Evolutionary conservation across 2,888 invertebrate species (phyloP).

Genomic region (Parelbella ahira): DNA sequence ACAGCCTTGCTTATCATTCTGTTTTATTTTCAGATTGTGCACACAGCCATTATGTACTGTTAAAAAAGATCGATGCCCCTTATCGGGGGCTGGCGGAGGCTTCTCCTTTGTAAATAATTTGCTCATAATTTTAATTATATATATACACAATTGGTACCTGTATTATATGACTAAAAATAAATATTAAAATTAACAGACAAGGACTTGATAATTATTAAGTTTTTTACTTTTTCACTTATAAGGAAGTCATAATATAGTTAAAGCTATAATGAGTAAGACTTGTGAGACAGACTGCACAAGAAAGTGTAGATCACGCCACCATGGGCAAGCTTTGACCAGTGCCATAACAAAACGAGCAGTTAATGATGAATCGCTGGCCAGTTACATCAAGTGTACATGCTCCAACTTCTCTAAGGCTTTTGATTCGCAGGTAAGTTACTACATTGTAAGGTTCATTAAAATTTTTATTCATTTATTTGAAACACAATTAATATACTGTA

Average conservation of each 20-base stretch:
- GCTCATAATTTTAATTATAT: conserved; percentile 27
- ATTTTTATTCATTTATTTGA: neutral
- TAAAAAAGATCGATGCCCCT: conserved; percentile 53
- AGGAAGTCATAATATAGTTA: too few species aligned
- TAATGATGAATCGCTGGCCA: conserved; percentile 79
- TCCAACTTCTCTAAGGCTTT: conserved; percentile 80
- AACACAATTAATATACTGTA: too few species aligned
- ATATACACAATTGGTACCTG: too few species aligned
- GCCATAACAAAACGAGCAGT: conserved; percentile 83
- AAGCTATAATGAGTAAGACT: conserved; percentile 57
- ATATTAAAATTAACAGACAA: too few species aligned
- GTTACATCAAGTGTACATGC: conserved; percentile 81
- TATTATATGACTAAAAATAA: too few species aligned
- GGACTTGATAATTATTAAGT: too few species aligned
- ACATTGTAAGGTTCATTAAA: too few species aligned
- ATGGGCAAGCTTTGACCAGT: conserved; percentile 81
- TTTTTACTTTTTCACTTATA: too few species aligned
- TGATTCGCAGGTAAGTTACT: conserved; percentile 78
- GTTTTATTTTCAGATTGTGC: conserved; percentile 55
- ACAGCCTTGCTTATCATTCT: neutral
- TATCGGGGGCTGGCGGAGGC: conserved; percentile 43
- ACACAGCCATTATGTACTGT: conserved; percentile 54
- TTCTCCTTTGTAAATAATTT: conserved; percentile 29
- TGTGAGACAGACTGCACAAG: conserved; percentile 80
- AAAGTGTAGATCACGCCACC: conserved; percentile 78